phyloP scores from a whole-genome alignment of 1,140 invertebrate species.

The Conus ventricosus region DNA sequence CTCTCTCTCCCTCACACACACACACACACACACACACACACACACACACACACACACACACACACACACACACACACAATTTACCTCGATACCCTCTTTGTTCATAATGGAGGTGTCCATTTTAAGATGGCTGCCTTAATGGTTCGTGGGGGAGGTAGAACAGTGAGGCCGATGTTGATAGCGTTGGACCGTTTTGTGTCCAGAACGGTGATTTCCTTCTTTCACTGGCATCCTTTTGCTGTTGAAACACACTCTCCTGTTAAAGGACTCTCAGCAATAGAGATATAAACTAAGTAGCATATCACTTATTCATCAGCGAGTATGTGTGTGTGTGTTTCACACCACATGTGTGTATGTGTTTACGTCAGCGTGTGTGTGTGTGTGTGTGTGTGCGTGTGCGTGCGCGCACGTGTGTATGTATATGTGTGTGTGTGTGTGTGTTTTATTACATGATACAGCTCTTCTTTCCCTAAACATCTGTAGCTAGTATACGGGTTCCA shows the following conservation, averaged over 20 bases:
- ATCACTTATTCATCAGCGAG: not conserved
- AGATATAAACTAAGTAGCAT: not conserved
- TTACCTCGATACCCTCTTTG: constrained; percentile 95
- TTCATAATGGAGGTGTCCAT: constrained; percentile 99
- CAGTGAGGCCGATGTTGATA: constrained; percentile 99
- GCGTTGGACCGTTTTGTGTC: constrained; percentile 98
- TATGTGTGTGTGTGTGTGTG: constrained; percentile 17
- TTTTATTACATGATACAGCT: too few species aligned
- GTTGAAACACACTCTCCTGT: constrained; percentile 43
- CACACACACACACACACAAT: not conserved
- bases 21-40: too few species aligned
- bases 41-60: too few species aligned
- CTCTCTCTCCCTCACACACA: too few species aligned
- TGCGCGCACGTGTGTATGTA: not conserved
- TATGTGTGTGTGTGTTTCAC: not conserved
- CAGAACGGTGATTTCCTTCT: constrained; percentile 96
- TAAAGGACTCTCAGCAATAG: not conserved
- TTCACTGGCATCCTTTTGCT: constrained; percentile 95
- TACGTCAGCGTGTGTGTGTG: not conserved
- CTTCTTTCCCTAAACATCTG: too few species aligned
- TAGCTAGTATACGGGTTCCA: too few species aligned
- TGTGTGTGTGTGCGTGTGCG: constrained; percentile 4
- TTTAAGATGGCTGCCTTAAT: constrained; percentile 98
- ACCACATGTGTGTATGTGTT: not conserved
- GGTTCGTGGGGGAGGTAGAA: constrained; percentile 93